Percentiles rank a stretch among this genome's conserved stretches.
These are phyloP conservation scores for Diorhabda carinulata DNA, from an alignment of 1,140 invertebrate species.

Conservation along the genomic window DNA sequence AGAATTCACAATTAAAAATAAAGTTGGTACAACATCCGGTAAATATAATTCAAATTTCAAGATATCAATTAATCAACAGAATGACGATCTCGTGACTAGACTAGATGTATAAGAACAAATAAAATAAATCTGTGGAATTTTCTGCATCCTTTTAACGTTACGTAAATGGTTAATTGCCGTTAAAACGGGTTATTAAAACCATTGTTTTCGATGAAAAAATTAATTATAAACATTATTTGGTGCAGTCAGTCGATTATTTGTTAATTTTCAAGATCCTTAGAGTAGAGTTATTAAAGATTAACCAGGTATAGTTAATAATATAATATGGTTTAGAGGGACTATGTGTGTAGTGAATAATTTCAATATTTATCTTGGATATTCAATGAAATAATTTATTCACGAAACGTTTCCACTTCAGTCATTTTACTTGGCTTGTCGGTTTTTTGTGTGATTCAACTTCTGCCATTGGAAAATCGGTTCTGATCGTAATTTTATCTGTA, in stretches of 20 bases:
- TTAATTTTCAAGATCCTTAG: constrained; percentile 7
- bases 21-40: not conserved
- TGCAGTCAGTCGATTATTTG: constrained; percentile 11
- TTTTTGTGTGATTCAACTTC: too few species aligned
- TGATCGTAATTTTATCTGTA: too few species aligned
- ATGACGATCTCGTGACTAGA: constrained; percentile 10
- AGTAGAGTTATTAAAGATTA: not conserved
- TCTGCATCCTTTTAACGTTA: constrained; percentile 13
- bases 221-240: constrained; percentile 8
- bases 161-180: constrained; percentile 11
- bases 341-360: too few species aligned
- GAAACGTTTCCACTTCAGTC: too few species aligned
- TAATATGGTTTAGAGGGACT: too few species aligned
- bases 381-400: too few species aligned
- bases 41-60: constrained; percentile 4
- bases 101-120: not conserved
- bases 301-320: too few species aligned
- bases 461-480: too few species aligned
- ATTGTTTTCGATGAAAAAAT: constrained; percentile 11
- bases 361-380: too few species aligned
- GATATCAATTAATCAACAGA: too few species aligned
- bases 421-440: too few species aligned
- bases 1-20: too few species aligned
- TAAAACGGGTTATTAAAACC: constrained; percentile 15
- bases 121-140: constrained; percentile 9